Evolutionary conservation across 2,113 vertebrate species (phyloP).

Genomic region (Megaceryle maxima): DNA sequence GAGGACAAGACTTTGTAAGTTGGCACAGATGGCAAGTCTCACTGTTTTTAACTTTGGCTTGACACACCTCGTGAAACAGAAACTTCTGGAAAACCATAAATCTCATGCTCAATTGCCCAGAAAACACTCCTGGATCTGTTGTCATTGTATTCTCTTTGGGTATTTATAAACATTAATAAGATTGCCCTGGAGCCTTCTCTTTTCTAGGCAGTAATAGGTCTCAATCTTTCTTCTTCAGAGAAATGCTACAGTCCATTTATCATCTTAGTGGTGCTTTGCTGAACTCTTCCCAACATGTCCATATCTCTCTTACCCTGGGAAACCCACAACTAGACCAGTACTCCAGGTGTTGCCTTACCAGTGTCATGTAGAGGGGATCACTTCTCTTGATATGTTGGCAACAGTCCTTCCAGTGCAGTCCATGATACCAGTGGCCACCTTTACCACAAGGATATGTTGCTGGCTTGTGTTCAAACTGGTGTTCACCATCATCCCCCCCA

Average conservation of each 20-base stretch:
- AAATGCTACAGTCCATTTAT: background rate
- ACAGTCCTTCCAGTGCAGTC: background rate
- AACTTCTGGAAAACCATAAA: background rate
- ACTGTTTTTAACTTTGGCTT: background rate
- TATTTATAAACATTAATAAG: background rate
- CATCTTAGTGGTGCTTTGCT: background rate
- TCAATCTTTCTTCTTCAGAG: background rate
- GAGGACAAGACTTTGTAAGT: background rate
- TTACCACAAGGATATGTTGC: background rate
- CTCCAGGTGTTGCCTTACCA: background rate
- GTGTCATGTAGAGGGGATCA: background rate
- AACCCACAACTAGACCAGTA: background rate
- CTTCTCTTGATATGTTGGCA: background rate
- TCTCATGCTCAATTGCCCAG: background rate
- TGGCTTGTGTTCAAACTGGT: background rate
- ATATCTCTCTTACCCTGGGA: background rate
- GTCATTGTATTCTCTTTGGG: background rate
- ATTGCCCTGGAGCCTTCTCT: background rate
- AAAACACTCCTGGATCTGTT: background rate
- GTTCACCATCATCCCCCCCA: background rate
- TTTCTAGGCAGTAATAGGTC: background rate
- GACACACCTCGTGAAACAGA: background rate
- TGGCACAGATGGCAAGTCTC: background rate
- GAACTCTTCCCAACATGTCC: background rate
- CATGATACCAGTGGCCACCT: background rate